Conservation (phyloP, 2,888 invertebrate species). For the Pterobdella sp. region DNA sequence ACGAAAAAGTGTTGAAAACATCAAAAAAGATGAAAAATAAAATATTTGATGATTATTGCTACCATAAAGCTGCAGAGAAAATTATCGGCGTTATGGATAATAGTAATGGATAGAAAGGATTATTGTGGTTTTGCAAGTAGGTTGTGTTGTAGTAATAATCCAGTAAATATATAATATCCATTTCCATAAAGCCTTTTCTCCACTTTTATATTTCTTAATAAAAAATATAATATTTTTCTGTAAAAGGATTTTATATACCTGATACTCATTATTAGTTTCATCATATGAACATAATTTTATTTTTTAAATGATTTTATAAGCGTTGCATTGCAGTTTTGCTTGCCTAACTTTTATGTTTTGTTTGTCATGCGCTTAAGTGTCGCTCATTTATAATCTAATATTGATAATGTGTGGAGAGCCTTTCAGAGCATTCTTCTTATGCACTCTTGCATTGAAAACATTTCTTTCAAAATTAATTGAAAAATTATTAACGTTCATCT, state of each 20-base stretch:
- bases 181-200: background rate
- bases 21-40: background rate
- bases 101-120: slow-evolving; percentile 4
- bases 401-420: background rate
- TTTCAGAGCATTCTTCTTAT: background rate
- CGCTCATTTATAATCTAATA: slow-evolving; percentile 10
- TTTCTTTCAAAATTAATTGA: background rate
- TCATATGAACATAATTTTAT: background rate
- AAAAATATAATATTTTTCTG: background rate
- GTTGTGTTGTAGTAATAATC: slow-evolving; percentile 1
- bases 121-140: background rate
- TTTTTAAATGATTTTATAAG: too few relatives aligned
- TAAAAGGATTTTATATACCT: too few relatives aligned
- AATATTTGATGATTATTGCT: background rate
- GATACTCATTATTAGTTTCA: background rate
- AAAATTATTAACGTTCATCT: too few relatives aligned
- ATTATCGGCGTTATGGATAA: background rate
- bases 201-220: background rate
- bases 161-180: background rate
- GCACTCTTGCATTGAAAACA: too few relatives aligned
- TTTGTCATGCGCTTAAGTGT: background rate
- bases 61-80: background rate
- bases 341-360: background rate
- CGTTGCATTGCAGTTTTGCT: background rate
- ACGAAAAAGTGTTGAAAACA: too few relatives aligned